Percentiles rank a stretch among this genome's conserved stretches.
Conservation (phyloP, 2,113 vertebrate genomes). For the Camelus bactrianus region DNA sequence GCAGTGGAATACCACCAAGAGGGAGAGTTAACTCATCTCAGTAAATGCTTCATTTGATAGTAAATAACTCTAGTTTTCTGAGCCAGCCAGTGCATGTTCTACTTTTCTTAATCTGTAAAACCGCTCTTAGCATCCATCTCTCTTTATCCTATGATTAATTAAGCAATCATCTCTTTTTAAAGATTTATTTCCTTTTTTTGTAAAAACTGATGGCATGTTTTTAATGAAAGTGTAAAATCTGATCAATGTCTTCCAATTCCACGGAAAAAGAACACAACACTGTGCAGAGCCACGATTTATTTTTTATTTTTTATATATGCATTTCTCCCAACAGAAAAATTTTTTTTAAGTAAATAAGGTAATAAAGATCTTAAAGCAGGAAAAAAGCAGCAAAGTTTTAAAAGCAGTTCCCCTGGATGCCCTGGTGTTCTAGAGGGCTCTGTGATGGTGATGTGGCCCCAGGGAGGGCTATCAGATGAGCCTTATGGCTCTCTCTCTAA, state of each 20-base stretch:
- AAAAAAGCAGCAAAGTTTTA: slow-evolving; percentile 20
- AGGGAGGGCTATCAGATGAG: neutral
- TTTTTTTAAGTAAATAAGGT: neutral
- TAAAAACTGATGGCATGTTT: slow-evolving; percentile 81
- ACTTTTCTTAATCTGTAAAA: slow-evolving; percentile 77
- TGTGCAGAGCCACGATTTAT: slow-evolving; percentile 77
- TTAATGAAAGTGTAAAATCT: slow-evolving; percentile 83
- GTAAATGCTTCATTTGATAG: slow-evolving; percentile 66
- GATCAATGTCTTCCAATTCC: slow-evolving; percentile 80
- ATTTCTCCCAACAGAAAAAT: slow-evolving; percentile 42
- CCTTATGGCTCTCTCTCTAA: neutral
- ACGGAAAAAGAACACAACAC: slow-evolving; percentile 70
- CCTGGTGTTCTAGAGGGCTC: neutral
- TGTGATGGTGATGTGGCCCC: neutral
- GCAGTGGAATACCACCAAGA: neutral
- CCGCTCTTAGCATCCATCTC: slow-evolving; percentile 76
- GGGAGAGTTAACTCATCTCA: slow-evolving; percentile 48
- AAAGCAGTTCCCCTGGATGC: neutral
- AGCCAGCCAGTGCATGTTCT: slow-evolving; percentile 53
- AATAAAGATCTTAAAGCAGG: neutral
- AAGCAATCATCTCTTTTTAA: slow-evolving; percentile 82
- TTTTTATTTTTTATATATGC: slow-evolving; percentile 61
- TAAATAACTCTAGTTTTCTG: slow-evolving; percentile 57
- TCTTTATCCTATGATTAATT: slow-evolving; percentile 84
- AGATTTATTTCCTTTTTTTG: slow-evolving; percentile 84